Conservation (phyloP, 2,888 invertebrate genomes). For the Macaria liturata region DNA sequence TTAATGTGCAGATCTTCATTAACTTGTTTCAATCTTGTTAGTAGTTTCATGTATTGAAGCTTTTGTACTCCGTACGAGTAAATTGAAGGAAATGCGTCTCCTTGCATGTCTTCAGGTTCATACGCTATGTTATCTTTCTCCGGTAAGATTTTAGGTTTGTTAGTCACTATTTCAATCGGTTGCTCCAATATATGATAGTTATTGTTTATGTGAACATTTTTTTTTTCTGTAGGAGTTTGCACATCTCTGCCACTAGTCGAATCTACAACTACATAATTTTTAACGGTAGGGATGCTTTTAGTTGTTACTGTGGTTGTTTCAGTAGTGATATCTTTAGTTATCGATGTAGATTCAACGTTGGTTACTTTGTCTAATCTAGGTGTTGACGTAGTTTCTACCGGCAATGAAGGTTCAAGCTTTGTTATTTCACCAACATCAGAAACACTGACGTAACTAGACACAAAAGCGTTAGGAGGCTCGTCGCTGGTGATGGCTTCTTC, state of each 20-base stretch:
- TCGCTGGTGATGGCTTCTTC: slow-evolving; percentile 40
- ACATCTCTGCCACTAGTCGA: slow-evolving; percentile 27
- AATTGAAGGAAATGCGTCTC: slow-evolving; percentile 68
- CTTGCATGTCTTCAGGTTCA: slow-evolving; percentile 71
- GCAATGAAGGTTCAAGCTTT: slow-evolving; percentile 41
- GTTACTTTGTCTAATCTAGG: slow-evolving; percentile 52
- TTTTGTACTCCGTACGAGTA: slow-evolving; percentile 72
- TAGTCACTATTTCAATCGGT: slow-evolving; percentile 43
- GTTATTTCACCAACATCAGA: slow-evolving; percentile 65
- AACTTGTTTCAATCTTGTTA: slow-evolving; percentile 62
- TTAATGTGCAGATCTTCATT: slow-evolving; percentile 68
- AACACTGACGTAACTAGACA: slow-evolving; percentile 54
- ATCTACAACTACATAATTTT: slow-evolving; percentile 7
- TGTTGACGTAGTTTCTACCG: slow-evolving; percentile 13
- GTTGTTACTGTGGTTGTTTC: slow-evolving; percentile 18
- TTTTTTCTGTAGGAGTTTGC: slow-evolving; percentile 23
- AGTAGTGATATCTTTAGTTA: slow-evolving; percentile 13
- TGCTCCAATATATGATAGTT: slow-evolving; percentile 37
- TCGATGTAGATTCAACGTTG: slow-evolving; percentile 39
- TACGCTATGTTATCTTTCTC: slow-evolving; percentile 56
- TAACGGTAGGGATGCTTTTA: slow-evolving; percentile 5
- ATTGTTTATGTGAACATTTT: slow-evolving; percentile 36
- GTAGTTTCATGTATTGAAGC: slow-evolving; percentile 65
- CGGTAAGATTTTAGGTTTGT: slow-evolving; percentile 33
- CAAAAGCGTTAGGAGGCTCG: slow-evolving; percentile 59